phyloP scores from a whole-genome alignment of 1,140 invertebrate species.

The Zeugodacus cucurbitae region DNA sequence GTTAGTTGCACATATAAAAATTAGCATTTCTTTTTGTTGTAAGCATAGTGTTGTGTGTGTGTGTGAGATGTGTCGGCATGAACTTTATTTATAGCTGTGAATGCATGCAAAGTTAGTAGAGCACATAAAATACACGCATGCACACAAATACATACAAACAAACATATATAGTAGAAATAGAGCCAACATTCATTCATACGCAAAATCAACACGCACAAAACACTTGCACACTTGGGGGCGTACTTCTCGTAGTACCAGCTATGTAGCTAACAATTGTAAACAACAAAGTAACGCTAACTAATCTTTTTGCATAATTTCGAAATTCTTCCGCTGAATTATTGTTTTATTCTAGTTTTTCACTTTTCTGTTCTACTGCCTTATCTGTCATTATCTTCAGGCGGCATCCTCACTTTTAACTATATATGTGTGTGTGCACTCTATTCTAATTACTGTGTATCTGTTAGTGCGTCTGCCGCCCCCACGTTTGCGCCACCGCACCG shows the following conservation, averaged over 20 bases:
- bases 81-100: neutral
- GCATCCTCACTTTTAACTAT: neutral
- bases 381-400: neutral
- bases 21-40: neutral
- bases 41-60: too few species aligned
- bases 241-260: neutral
- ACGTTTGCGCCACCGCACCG: neutral
- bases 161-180: neutral
- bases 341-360: neutral
- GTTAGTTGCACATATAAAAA: neutral
- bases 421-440: too few species aligned
- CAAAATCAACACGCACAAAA: conserved; percentile 13
- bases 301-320: neutral
- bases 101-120: conserved; percentile 3
- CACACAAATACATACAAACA: neutral
- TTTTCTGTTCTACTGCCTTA: neutral
- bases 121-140: neutral
- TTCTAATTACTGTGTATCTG: neutral
- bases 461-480: neutral
- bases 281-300: neutral
- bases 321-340: neutral
- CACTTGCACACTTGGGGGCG: conserved; percentile 27
- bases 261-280: neutral
- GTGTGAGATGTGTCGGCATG: neutral
- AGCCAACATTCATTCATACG: neutral